These are phyloP conservation scores for Caenorhabditis briggsae DNA, from an alignment of 1,140 invertebrate genomes.

Conservation along the genomic window DNA sequence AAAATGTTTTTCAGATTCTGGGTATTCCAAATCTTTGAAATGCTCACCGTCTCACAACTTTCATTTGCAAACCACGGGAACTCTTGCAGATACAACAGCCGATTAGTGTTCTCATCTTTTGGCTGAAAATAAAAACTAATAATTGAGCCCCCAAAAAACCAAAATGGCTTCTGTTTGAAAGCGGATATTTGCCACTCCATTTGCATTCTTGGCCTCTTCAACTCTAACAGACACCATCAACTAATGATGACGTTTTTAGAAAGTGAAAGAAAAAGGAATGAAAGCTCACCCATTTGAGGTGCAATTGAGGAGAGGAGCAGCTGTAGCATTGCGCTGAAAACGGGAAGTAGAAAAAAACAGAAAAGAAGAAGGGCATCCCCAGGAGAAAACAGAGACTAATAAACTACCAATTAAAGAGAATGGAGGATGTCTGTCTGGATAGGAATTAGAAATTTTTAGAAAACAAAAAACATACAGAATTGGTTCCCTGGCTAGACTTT, in stretches of 20 bases:
- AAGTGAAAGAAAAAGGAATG: background rate
- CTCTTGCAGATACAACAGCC: conserved; percentile 67
- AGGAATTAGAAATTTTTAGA: no score
- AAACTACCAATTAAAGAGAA: conserved; percentile 4
- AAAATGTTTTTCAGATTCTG: no score
- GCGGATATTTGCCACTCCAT: background rate
- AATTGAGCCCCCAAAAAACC: background rate
- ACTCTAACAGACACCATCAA: background rate
- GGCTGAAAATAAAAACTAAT: conserved; percentile 66
- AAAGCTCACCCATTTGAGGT: conserved; percentile 68
- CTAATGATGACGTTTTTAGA: conserved; percentile 14
- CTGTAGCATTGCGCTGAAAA: conserved; percentile 73
- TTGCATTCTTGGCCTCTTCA: background rate
- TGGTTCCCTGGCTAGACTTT: no score
- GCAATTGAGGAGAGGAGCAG: conserved; percentile 67
- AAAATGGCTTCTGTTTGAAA: conserved; percentile 22
- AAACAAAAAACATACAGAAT: no score
- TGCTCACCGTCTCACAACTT: conserved; percentile 65
- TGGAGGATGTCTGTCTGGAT: no score
- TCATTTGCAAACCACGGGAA: conserved; percentile 69
- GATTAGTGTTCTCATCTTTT: conserved; percentile 68
- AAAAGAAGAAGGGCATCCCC: background rate
- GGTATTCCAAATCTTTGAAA: background rate
- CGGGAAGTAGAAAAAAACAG: background rate
- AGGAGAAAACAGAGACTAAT: background rate